Evolutionary conservation across 2,113 vertebrate genomes (phyloP), one percentile per base, ranked within the genome.

Genomic region (Mirza zaza): DNA sequence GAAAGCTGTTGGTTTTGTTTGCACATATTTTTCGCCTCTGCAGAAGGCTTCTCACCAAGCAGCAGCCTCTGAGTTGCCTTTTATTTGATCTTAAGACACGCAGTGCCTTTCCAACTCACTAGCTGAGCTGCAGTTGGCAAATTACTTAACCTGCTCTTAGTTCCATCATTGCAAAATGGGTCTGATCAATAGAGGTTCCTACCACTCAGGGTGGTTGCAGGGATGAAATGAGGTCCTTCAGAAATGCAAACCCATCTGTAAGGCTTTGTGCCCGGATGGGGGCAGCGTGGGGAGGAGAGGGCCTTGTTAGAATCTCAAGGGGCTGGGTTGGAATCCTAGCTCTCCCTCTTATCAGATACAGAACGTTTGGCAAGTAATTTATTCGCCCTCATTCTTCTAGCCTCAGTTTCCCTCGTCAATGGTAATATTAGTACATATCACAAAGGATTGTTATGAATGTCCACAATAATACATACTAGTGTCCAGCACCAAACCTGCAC

Each of bases 1-100:
- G 97, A 98, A 98, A 97, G 95, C 95, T 98, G 98, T 98, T 98
- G 98, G 96, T 95, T 98, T 98, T 97, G 97, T 94, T 98, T 98
- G 98, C 98, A 98, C 97, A 98, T 94, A 95, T 96, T 98, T 98
- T 98, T 96, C 98, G 98, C 98, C 95, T 96, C 55, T 95, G 97
- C 87, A 97, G 94, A 98, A 98, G 95, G 96, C 97, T 98, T 98
- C 97, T 96, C 97, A 98, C 91, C 96, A 95, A 82, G 94, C 39
- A 61, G 93, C 80, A 52, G 96, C 96, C 96, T 97, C 94, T 21
- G 97, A 98, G 97, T 95, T 98, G 98, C 96, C 98, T 90, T 92
- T 97, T 97, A 92, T 97, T 97, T 98, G 98, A 96, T 98, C 88
- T 95, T 81, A 67, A 97, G 98, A 80, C 95, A 67, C 6, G 6